Evolutionary conservation across 2,888 invertebrate genomes (phyloP).

Genomic region (Sarcophaga carnaria): DNA sequence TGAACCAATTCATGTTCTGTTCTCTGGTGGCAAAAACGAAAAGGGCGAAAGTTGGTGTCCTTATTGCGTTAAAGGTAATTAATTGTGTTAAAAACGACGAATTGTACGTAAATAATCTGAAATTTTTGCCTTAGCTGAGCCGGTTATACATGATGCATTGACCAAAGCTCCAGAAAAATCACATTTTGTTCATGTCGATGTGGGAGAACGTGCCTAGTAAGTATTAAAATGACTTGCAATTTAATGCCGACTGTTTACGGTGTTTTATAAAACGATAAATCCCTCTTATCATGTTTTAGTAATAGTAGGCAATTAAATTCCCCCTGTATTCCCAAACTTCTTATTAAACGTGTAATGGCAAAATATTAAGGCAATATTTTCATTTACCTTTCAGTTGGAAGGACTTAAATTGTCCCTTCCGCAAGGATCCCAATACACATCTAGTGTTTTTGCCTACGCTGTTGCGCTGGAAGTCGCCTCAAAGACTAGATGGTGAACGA

Average conservation of each 20-base stretch:
- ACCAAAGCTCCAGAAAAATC: constrained; percentile 84
- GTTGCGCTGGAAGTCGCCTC: constrained; percentile 89
- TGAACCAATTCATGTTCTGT: constrained; percentile 80
- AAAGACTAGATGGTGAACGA: constrained; percentile 90
- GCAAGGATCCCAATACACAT: constrained; percentile 87
- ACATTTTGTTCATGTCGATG: constrained; percentile 89
- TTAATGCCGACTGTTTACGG: neutral
- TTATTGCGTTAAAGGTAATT: constrained; percentile 91
- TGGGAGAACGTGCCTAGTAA: constrained; percentile 89
- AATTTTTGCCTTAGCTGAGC: constrained; percentile 85
- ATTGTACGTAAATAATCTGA: no score
- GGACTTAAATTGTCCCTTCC: constrained; percentile 90
- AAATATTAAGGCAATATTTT: no score
- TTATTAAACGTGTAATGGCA: no score
- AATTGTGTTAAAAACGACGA: constrained; percentile 50
- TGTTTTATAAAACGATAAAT: neutral
- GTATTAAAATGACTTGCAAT: constrained; percentile 79
- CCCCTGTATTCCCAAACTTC: no score
- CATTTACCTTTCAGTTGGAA: constrained; percentile 87
- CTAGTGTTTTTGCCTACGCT: constrained; percentile 92
- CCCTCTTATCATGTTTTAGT: no score
- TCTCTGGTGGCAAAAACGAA: constrained; percentile 81
- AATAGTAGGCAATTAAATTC: no score
- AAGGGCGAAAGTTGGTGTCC: constrained; percentile 93
- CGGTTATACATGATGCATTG: constrained; percentile 88